Evolutionary conservation across 2,113 vertebrate genomes (phyloP).

Genomic region (Bostrychus sinensis): DNA sequence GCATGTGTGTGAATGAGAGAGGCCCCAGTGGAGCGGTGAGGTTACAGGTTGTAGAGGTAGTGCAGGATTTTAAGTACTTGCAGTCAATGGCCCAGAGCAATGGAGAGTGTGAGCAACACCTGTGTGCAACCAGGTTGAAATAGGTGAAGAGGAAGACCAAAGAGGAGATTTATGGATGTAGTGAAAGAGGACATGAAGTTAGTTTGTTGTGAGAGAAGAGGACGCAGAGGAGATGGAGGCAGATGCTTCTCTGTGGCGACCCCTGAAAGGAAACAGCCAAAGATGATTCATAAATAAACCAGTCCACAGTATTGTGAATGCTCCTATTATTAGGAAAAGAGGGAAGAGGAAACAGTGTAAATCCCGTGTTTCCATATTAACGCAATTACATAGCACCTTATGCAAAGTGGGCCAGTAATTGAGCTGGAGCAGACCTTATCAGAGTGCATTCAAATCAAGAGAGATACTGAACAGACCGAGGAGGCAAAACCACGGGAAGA

Average conservation of each 20-base stretch:
- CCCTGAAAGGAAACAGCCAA: too few species aligned
- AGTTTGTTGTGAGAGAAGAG: constrained; percentile 44
- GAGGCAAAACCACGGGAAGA: constrained; percentile 37
- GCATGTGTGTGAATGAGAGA: too few species aligned
- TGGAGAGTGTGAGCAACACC: too few species aligned
- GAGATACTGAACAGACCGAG: constrained; percentile 39
- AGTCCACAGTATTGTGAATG: too few species aligned
- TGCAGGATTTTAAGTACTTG: too few species aligned
- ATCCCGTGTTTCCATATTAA: constrained; percentile 48
- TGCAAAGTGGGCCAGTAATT: constrained; percentile 67
- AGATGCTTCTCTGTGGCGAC: too few species aligned
- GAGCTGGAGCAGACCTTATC: constrained; percentile 58
- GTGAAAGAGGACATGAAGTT: constrained; percentile 5
- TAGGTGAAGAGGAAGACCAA: too few species aligned
- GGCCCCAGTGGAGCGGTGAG: too few species aligned
- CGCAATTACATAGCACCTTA: constrained; percentile 54
- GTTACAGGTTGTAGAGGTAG: too few species aligned
- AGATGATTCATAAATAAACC: too few species aligned
- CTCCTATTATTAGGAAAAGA: neutral
- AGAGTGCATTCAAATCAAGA: constrained; percentile 66
- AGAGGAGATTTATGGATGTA: too few species aligned
- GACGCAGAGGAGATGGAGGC: constrained; percentile 30
- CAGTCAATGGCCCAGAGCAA: too few species aligned
- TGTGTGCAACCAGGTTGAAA: constrained; percentile 26
- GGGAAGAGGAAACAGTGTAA: constrained; percentile 12